Evolutionary conservation across 2,113 vertebrate genomes (phyloP), one percentile per base, ranked within the genome.

Genomic region (Melanostigma gelatinosum): DNA sequence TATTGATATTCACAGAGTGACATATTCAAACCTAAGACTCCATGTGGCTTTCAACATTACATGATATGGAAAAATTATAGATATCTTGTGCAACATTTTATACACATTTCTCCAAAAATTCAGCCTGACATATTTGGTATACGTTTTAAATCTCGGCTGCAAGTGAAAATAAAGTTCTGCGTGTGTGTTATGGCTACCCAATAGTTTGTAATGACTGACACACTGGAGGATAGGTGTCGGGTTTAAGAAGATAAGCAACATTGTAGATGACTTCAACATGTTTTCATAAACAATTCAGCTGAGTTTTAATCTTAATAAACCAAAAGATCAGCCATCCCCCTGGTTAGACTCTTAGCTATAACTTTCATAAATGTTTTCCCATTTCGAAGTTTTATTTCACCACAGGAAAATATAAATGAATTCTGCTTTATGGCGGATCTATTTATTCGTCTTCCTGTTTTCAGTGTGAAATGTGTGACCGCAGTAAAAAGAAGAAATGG

Each of bases 401-500:
- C 20, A 42, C 16, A 48, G n/a, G 55, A 72, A 67, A 62, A 79
- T 36, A 22, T 4, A 55, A 7, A 72, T 64, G 16, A 34, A 22
- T 63, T 78, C 57, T 77, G 61, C 29, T 75, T 84, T 10, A 62
- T 0, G 13, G 40, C 78, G 73, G 72, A 72, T 61, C 9, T 36
- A 4, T 70, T 46, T 78, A 8, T 50, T 72, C 60, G 38, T 10
- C 44, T n/a, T 55, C 27, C 64, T 1, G 29, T 62, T 61, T 62
- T 71, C 20, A 65, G 11, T 29, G 36, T 75, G n/a, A 78, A 80
- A 77, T 42, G 3, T 44, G 3, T 67, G 27, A 55, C 40, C 4
- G 16, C 4, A 38, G 44, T 83, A 75, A 42, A 73, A 80, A 66
- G 61, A 75, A 77, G n/a, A 48, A 82, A 62, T 66, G 44, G 24